Evolutionary conservation across 2,113 vertebrate genomes (phyloP), one percentile per base, ranked within the genome.

Genomic region (Bufo gargarizans): DNA sequence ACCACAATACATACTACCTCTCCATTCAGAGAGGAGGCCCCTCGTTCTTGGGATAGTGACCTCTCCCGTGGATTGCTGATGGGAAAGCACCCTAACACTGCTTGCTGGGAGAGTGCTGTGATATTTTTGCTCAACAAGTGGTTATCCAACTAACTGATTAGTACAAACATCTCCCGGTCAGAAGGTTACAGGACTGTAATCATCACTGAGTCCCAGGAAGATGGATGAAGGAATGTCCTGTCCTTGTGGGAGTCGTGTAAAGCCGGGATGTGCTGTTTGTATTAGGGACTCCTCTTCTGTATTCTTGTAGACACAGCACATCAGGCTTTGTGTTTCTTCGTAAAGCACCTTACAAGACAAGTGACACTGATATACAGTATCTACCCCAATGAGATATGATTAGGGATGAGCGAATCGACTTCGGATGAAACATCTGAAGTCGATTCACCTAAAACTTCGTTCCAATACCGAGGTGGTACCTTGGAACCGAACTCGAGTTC

Each of bases 271-370:
- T 63, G 9, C 17, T 82, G 80, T 65, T 82, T 82, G 13, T 50
- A 65, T 49, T 82, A 65, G 9, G 4, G 80, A 82, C 80, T 82
- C 80, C 53, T 49, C 59, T 82, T 20, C 4, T 81, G 17, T 80
- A 19, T 45, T 59, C 12, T 47, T 81, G 56, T 43, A 17, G 56
- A 81, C 61, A 61, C 33, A 61, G 19, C 56, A 19, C 22, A 43
- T 45, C 56, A 81, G 22, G 13, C 56, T 45, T 82, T 33, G 7
- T 33, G 17, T 82, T 63, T 82, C 43, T 77, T 20, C 20, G 49
- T 5, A 77, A 53, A n/a, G 19, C 49, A 77, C 11, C 9, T 76
- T 12, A 77, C 0, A 53, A 20, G 6, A 11, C 56, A 59, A 10
- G 10, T 55, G 53, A 11, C 10, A 4, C 74, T 77, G 47, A 77